phyloP scores from a whole-genome alignment of 2,888 invertebrate genomes.

The Ashinkailepas kermadecensis region DNA sequence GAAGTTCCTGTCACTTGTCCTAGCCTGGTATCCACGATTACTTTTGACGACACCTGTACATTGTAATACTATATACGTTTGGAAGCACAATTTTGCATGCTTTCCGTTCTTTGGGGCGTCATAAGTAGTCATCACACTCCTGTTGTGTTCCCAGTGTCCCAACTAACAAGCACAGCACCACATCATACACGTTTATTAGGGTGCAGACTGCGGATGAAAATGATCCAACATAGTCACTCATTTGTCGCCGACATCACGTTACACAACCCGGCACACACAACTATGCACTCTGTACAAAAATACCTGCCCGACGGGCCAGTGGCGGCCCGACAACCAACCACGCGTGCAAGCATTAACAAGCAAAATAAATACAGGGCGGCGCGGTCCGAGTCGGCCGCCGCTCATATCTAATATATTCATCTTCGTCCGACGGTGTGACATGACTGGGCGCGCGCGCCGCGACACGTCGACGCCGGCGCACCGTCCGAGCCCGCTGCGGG shows the following conservation, averaged over 20 bases:
- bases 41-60: too few relatives aligned
- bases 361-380: not conserved
- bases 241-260: not conserved
- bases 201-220: constrained; percentile 8
- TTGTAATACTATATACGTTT: too few relatives aligned
- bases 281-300: constrained; percentile 8
- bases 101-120: too few relatives aligned
- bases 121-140: too few relatives aligned
- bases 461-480: too few relatives aligned
- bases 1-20: too few relatives aligned
- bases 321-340: not conserved
- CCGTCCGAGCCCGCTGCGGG: too few relatives aligned
- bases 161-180: not conserved
- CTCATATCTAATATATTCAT: not conserved
- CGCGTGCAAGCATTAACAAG: constrained; percentile 6
- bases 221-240: constrained; percentile 6
- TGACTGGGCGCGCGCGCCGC: not conserved
- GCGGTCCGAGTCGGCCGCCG: not conserved
- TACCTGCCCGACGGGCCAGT: not conserved
- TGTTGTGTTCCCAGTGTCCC: too few relatives aligned
- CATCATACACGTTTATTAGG: constrained; percentile 12
- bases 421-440: not conserved
- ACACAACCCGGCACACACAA: not conserved
- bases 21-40: too few relatives aligned
- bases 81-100: too few relatives aligned